phyloP scores from a whole-genome alignment of 2,888 invertebrate genomes.

The Teinopalpus imperialis region DNA sequence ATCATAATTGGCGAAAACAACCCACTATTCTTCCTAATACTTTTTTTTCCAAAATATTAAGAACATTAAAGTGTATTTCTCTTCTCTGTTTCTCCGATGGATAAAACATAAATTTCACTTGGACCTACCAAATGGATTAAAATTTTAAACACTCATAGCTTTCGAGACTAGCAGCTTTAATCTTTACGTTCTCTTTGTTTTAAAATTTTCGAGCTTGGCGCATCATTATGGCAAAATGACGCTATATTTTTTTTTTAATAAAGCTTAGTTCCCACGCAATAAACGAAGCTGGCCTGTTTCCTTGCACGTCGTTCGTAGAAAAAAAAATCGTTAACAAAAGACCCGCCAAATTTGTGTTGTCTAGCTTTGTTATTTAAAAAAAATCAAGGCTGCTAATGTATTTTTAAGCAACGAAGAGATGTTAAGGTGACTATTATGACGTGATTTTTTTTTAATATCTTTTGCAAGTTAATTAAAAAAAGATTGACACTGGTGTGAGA shows the following conservation, averaged over 20 bases:
- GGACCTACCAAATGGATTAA: too few relatives aligned
- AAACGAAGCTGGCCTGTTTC: neutral
- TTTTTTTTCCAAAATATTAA: too few relatives aligned
- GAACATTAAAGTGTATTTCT: too few relatives aligned
- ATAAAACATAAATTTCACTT: too few relatives aligned
- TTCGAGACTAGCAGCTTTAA: conserved; percentile 7
- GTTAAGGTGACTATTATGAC: neutral
- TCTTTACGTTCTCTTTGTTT: neutral
- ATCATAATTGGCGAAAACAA: too few relatives aligned
- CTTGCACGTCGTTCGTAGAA: neutral
- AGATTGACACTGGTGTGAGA: too few relatives aligned
- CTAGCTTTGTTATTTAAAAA: neutral
- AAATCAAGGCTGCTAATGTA: neutral
- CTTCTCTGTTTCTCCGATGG: too few relatives aligned
- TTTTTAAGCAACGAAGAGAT: neutral
- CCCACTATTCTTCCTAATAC: too few relatives aligned
- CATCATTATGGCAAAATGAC: conserved; percentile 1
- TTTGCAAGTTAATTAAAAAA: too few relatives aligned
- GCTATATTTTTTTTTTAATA: conserved; percentile 3
- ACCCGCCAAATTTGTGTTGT: neutral
- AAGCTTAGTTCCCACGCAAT: conserved; percentile 8
- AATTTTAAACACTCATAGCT: conserved; percentile 1
- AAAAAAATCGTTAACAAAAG: neutral
- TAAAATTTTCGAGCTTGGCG: conserved; percentile 1
- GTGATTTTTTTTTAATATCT: neutral